These are phyloP conservation scores for Chrysolina americana DNA, from an alignment of 2,888 invertebrate genomes.

Conservation along the genomic window DNA sequence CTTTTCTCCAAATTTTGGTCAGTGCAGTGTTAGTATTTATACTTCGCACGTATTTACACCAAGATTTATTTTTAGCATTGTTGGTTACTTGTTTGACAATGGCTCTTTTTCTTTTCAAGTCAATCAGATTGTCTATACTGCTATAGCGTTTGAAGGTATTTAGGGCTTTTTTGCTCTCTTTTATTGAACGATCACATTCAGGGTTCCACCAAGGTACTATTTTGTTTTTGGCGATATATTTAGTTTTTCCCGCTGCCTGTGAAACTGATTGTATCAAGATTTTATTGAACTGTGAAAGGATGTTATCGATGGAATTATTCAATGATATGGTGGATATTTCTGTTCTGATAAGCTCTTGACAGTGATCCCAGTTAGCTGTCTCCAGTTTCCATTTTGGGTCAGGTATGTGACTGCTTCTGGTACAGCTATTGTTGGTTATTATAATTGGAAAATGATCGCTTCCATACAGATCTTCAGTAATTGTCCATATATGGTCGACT, in stretches of 20 bases:
- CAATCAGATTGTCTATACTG: slow-evolving; percentile 22
- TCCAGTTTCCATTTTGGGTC: slow-evolving; percentile 17
- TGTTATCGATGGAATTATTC: too few relatives aligned
- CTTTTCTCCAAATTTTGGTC: background rate
- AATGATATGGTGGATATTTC: too few relatives aligned
- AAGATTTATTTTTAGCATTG: background rate
- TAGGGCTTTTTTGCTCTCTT: slow-evolving; percentile 24
- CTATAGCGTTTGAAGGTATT: slow-evolving; percentile 19
- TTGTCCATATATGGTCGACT: too few relatives aligned
- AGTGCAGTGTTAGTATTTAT: background rate
- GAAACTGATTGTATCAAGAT: background rate
- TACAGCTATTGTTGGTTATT: background rate
- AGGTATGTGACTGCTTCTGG: background rate
- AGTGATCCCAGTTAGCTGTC: background rate
- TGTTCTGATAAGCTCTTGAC: too few relatives aligned
- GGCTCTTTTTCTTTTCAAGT: slow-evolving; percentile 21
- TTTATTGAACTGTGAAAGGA: background rate
- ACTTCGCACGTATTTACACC: background rate
- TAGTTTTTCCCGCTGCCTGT: background rate
- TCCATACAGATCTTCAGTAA: slow-evolving; percentile 17
- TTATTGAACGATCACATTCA: slow-evolving; percentile 12
- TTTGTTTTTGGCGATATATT: background rate
- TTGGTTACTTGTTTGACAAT: background rate
- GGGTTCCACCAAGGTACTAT: slow-evolving; percentile 26
- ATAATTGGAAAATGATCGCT: slow-evolving; percentile 22